Evolutionary conservation across 2,888 invertebrate species (phyloP).

Genomic region (Trissoscelio sp.): DNA sequence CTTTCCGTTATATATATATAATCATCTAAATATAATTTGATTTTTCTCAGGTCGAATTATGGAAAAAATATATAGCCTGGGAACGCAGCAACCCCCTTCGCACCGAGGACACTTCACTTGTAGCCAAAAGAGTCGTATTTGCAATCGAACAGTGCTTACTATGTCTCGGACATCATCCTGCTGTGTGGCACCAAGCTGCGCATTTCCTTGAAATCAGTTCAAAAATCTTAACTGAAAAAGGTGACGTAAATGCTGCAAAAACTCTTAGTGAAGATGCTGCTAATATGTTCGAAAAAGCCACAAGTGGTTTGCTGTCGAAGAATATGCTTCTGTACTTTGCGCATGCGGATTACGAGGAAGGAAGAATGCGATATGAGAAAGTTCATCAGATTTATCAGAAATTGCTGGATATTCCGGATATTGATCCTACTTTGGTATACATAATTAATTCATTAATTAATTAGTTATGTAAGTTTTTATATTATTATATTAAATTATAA

Average conservation of each 20-base stretch:
- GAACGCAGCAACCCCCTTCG: constrained; percentile 98
- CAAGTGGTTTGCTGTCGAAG: constrained; percentile 93
- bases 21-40: too few relatives aligned
- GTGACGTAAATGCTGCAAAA: constrained; percentile 96
- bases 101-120: constrained; percentile 96
- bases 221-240: constrained; percentile 96
- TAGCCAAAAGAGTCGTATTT: constrained; percentile 98
- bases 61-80: constrained; percentile 99
- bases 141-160: constrained; percentile 98
- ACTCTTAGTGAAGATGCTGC: constrained; percentile 97
- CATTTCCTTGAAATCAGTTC: constrained; percentile 98
- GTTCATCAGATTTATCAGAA: constrained; percentile 98
- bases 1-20: too few relatives aligned
- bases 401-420: constrained; percentile 93
- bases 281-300: constrained; percentile 97
- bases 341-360: constrained; percentile 99
- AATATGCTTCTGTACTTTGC: constrained; percentile 98
- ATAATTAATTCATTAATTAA: constrained; percentile 2
- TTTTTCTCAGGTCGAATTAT: constrained; percentile 92
- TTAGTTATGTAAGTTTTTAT: too few relatives aligned
- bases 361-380: constrained; percentile 97
- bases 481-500: neutral
- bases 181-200: constrained; percentile 99
- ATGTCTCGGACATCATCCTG: constrained; percentile 98
- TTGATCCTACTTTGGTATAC: constrained; percentile 98